Base-by-base conservation (phyloP, 2,888 invertebrate species). In the Chloroclystis v-ata region DNA sequence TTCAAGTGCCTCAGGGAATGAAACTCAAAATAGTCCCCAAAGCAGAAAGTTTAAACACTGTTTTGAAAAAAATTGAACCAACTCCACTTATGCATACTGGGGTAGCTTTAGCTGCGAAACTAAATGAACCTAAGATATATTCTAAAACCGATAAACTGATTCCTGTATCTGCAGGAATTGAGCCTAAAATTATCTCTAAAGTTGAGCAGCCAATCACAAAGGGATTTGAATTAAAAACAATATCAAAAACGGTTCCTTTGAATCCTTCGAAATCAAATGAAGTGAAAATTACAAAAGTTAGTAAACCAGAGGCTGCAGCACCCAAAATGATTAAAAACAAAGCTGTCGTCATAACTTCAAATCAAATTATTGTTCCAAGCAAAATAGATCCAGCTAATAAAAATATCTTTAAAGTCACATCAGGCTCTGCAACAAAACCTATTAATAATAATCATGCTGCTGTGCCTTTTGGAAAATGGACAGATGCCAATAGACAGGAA, bases 391-490 rank as follows among this genome's bases (percentile, higher is more conserved):
- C 37, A 16, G 41, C 50, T 28, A 47, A 35, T 10, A 44, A 49
- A 28, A 49, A 38, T 29, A 32, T 52, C 24, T 12, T 50, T 13
- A 48, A 49, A 32, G 30, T 14, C 6, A 37, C 40, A 29, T 38
- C 53, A 35, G 43, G 39, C 37, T 20, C 29, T 9, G 67, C 69
- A 47, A 16, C 60, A 14, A 79, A 75, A 56, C 64, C 74, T 30
- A 63, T 65, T 1, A 75, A 71, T 40, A 80, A 76, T 54, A 82
- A 78, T 56, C 74, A 78, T 53, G 60, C 69, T 16, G 74, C 79
- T 26, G 87, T 87, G 28, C 87, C 87, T 25, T 87, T 87, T 61
- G 87, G 87, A 5, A 77, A 83, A 64, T 87, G 87, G 87, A 87
- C 87, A 28, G 82, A 81, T 51, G 85, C 73, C 4, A 80, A 87